phyloP scores from a whole-genome alignment of 2,888 invertebrate genomes.

The Zootermopsis nevadensis region DNA sequence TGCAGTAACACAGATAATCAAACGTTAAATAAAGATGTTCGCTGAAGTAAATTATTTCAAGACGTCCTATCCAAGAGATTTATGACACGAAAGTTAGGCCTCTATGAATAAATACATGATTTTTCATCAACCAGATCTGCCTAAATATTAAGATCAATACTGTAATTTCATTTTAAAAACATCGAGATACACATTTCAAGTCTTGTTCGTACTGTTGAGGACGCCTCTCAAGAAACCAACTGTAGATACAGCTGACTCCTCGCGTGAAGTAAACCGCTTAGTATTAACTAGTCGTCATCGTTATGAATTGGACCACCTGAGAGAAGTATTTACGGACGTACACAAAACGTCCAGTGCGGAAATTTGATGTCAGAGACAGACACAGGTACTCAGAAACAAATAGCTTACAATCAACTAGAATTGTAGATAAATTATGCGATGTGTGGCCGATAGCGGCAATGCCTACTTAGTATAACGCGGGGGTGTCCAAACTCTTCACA shows the following conservation, averaged over 20 bases:
- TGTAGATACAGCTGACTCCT: neutral
- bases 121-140: too few relatives aligned
- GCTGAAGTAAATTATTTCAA: too few relatives aligned
- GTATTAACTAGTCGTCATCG: neutral
- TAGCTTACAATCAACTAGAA: neutral
- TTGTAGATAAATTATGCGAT: neutral
- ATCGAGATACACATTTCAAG: neutral
- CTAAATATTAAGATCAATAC: neutral
- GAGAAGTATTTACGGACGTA: conserved; percentile 17
- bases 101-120: too few relatives aligned
- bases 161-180: neutral
- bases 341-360: conserved; percentile 20
- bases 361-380: conserved; percentile 19
- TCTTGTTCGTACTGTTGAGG: too few relatives aligned
- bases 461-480: too few relatives aligned
- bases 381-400: neutral
- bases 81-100: too few relatives aligned
- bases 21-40: too few relatives aligned
- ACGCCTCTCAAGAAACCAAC: too few relatives aligned
- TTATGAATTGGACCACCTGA: conserved; percentile 28
- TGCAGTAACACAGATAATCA: too few relatives aligned
- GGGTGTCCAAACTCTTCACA: too few relatives aligned
- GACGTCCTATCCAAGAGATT: too few relatives aligned
- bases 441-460: neutral
- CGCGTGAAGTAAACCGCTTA: neutral